Evolutionary conservation across 2,888 invertebrate genomes (phyloP), one percentile per base, ranked within the genome.

Genomic region (Sepiola atlantica): DNA sequence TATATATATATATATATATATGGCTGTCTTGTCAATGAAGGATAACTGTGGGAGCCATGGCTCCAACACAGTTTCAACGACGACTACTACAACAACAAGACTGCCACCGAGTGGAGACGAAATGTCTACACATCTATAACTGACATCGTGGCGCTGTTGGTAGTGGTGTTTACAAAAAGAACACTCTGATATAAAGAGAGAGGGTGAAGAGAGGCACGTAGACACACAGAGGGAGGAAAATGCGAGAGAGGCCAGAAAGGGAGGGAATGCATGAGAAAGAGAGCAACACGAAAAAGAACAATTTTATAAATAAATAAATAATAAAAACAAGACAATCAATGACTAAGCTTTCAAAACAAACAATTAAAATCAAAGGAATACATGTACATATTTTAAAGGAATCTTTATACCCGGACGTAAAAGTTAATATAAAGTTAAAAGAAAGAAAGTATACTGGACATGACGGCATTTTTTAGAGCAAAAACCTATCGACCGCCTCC

Each of bases 41-140:
- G 77, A 77, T 77, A 18, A 77, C 32, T 24, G 61, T 77, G 77
- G 77, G 77, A 77, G 77, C 77, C 77, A n/a, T 3, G n/a, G n/a
- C 77, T 77, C 77, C n/a, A 32, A 45, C 18, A 77, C n/a, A 32
- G 14, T n/a, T 45, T 45, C 24, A 61, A 61, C 28, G 61, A 77
- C 77, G 77, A 77, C 77, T n/a, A 77, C 77, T 77, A 77, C 32
- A 32, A 77, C 77, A 77, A 77, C 77, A 45, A 45, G 45, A 77
- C 77, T 77, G 32, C 77, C 77, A 77, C 77, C 18, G 77, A 77
- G 32, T 77, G 77, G 77, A 77, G 77, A 77, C 77, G n/a, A 77
- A 77, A 77, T 77, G 77, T 77, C 77, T 77, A 77, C 77, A 77
- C 77, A 77, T 77, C n/a, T 77, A 77, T n/a, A 77, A 77, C 77